Conservation (phyloP, 2,113 vertebrate genomes). For the Sporophila hypoxantha region DNA sequence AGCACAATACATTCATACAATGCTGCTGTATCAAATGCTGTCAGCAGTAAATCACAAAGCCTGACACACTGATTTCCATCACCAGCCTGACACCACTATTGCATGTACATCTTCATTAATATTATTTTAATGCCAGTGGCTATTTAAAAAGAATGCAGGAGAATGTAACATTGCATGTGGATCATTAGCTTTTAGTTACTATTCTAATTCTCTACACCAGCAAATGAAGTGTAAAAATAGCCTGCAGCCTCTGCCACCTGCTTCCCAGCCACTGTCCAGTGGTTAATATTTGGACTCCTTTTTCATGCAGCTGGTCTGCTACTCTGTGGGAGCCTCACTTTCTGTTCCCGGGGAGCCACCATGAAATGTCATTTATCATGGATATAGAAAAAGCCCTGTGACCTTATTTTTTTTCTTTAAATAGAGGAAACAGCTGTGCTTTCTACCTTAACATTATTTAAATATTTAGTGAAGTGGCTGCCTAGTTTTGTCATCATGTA, state of each 20-base stretch:
- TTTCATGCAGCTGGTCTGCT: constrained; percentile 67
- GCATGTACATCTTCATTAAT: constrained; percentile 65
- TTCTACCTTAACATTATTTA: constrained; percentile 48
- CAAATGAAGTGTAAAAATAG: constrained; percentile 74
- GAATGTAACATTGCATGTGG: constrained; percentile 49
- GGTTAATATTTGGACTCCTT: constrained; percentile 68
- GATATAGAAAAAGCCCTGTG: constrained; percentile 8
- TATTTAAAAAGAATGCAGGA: constrained; percentile 60
- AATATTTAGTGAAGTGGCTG: constrained; percentile 41
- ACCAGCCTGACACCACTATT: constrained; percentile 33
- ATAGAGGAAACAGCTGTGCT: constrained; percentile 39
- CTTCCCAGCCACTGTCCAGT: constrained; percentile 52
- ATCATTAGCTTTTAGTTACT: constrained; percentile 72
- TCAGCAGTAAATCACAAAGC: constrained; percentile 5
- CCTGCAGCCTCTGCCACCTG: constrained; percentile 68
- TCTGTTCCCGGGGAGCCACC: not conserved
- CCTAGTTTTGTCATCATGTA: constrained; percentile 11
- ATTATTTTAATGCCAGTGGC: constrained; percentile 59
- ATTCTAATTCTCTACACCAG: constrained; percentile 42
- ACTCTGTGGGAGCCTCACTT: constrained; percentile 44
- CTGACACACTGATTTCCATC: constrained; percentile 17
- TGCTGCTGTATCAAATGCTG: not conserved
- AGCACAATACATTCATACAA: not conserved
- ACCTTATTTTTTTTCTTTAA: not conserved
- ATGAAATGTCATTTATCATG: constrained; percentile 43